These are phyloP conservation scores for Netelia virgata DNA, from an alignment of 2,888 invertebrate genomes.

Conservation along the genomic window DNA sequence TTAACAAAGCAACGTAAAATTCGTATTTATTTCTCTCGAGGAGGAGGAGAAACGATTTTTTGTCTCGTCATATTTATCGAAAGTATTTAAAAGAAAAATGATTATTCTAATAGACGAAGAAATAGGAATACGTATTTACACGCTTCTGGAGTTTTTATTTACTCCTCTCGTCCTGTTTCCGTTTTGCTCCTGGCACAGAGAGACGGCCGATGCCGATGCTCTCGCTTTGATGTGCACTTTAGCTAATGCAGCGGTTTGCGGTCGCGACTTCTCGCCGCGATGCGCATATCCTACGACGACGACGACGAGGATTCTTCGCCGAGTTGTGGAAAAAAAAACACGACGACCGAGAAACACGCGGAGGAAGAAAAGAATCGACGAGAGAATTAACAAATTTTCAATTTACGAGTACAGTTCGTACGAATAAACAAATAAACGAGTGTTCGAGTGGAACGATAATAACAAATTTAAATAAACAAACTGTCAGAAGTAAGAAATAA, in stretches of 20 bases:
- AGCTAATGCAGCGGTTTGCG: slow-evolving; percentile 80
- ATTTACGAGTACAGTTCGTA: neutral
- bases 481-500: too few species aligned
- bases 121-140: neutral
- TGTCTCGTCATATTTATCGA: too few species aligned
- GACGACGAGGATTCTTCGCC: neutral
- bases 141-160: slow-evolving; percentile 9
- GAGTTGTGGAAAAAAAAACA: slow-evolving; percentile 17
- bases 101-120: too few species aligned
- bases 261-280: slow-evolving; percentile 72
- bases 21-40: too few species aligned
- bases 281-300: slow-evolving; percentile 10
- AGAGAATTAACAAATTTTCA: too few species aligned
- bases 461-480: too few species aligned
- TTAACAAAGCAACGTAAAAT: too few species aligned
- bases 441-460: too few species aligned
- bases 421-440: neutral
- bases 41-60: too few species aligned
- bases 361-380: too few species aligned
- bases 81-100: too few species aligned
- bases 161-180: neutral
- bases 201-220: slow-evolving; percentile 54
- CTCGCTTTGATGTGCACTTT: slow-evolving; percentile 80
- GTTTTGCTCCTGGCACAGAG: neutral
- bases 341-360: neutral